Evolutionary conservation across 2,797 vertebrate genomes (phyloP).

Genomic region (Apogon talboti): DNA sequence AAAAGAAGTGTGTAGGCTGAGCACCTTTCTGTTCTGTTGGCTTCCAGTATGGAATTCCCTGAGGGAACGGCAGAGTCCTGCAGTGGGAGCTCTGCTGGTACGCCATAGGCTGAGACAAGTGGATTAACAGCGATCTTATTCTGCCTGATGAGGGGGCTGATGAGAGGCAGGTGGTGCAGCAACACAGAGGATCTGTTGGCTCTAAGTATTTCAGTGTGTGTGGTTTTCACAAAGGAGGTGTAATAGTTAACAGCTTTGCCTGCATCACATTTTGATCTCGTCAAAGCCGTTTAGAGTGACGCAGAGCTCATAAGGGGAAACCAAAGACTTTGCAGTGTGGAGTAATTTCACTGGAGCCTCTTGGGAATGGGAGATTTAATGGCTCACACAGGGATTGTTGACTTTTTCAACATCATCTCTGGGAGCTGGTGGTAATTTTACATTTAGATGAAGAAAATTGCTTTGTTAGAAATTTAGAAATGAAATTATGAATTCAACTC

Average conservation of each 20-base stretch:
- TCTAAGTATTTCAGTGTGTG: slow-evolving; percentile 35
- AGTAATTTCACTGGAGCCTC: slow-evolving; percentile 35
- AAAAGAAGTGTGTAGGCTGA: slow-evolving; percentile 47
- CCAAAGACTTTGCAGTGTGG: slow-evolving; percentile 33
- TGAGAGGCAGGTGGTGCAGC: slow-evolving; percentile 60
- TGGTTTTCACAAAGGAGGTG: slow-evolving; percentile 53
- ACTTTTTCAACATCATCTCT: slow-evolving; percentile 31
- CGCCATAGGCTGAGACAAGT: slow-evolving; percentile 47
- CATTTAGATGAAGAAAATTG: slow-evolving; percentile 5
- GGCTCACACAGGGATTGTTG: slow-evolving; percentile 15
- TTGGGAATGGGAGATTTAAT: slow-evolving; percentile 28
- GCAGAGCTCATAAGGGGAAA: slow-evolving; percentile 49
- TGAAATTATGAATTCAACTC: too few species aligned
- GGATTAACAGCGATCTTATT: slow-evolving; percentile 69
- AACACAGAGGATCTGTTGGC: slow-evolving; percentile 42
- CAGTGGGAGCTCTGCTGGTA: slow-evolving; percentile 44
- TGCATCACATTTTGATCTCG: slow-evolving; percentile 47
- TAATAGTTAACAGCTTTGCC: slow-evolving; percentile 62
- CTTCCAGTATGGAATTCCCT: slow-evolving; percentile 36
- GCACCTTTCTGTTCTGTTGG: slow-evolving; percentile 52
- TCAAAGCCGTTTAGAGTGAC: slow-evolving; percentile 54
- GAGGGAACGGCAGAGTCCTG: slow-evolving; percentile 52
- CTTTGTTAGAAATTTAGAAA: too few species aligned
- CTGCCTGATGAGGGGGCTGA: slow-evolving; percentile 65
- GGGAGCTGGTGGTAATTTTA: slow-evolving; percentile 2